A percentile compares a stretch with the other conserved stretches of the same genome.
Conservation (phyloP, 2,888 invertebrate genomes). For the Amphipyra tragopoginis region DNA sequence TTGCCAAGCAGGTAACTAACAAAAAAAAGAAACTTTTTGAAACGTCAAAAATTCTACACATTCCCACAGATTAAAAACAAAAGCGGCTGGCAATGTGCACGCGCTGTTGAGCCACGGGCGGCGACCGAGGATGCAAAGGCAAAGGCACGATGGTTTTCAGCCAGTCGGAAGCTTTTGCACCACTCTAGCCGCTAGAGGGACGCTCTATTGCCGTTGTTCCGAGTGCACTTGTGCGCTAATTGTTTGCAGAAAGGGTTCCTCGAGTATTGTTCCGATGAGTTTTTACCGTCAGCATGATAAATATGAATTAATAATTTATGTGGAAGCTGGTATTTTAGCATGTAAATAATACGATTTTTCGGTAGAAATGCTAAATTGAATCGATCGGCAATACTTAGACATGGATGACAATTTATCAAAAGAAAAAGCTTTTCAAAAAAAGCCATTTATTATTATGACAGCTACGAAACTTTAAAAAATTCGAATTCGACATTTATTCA, state of each 20-base stretch:
- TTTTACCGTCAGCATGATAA: constrained; percentile 76
- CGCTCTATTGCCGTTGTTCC: constrained; percentile 85
- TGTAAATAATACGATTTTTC: no score
- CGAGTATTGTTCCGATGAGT: constrained; percentile 82
- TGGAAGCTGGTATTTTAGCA: not conserved
- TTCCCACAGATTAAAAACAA: constrained; percentile 76
- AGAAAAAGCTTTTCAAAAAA: constrained; percentile 5
- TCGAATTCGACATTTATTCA: not conserved
- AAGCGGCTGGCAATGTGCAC: constrained; percentile 70
- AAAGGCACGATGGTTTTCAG: constrained; percentile 80
- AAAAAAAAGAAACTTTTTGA: constrained; percentile 18
- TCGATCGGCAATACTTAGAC: no score
- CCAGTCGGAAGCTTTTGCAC: constrained; percentile 81
- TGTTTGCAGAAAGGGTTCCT: constrained; percentile 89
- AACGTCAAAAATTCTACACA: constrained; percentile 37
- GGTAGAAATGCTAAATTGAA: no score
- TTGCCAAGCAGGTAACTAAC: not conserved
- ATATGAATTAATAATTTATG: constrained; percentile 13
- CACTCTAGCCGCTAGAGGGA: constrained; percentile 69
- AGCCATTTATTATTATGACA: constrained; percentile 13
- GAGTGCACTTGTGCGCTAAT: constrained; percentile 87
- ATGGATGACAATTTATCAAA: no score
- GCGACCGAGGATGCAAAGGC: constrained; percentile 76
- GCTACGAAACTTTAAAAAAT: not conserved
- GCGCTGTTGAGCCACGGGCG: constrained; percentile 75